Conservation (phyloP, 2,113 vertebrate genomes). For the Sinocyclocheilus rhinocerous region DNA sequence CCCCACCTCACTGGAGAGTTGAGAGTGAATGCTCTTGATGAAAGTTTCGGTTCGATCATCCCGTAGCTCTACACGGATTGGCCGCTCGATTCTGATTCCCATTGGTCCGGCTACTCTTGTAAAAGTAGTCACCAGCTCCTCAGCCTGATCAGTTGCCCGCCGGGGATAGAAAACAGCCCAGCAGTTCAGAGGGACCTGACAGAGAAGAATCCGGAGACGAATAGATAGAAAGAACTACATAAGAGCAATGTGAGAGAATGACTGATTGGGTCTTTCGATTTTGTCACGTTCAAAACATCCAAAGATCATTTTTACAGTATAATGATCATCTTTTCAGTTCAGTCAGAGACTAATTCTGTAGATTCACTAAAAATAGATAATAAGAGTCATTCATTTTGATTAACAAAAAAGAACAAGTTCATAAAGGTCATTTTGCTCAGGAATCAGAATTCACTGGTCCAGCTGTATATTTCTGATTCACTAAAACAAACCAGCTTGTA, state of each 20-base stretch:
- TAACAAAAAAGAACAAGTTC: too few species aligned
- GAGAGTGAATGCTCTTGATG: conserved; percentile 78
- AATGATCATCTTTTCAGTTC: neutral
- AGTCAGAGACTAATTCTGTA: too few species aligned
- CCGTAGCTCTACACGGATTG: conserved; percentile 78
- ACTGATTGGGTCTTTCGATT: neutral
- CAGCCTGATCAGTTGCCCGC: conserved; percentile 75
- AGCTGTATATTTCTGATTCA: too few species aligned
- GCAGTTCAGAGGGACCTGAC: conserved; percentile 81
- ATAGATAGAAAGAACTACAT: neutral
- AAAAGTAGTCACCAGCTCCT: conserved; percentile 79
- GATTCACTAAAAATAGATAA: too few species aligned
- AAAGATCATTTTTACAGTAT: neutral
- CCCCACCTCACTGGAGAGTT: conserved; percentile 80
- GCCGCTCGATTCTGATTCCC: conserved; percentile 77
- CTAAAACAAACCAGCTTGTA: too few species aligned
- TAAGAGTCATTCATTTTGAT: too few species aligned
- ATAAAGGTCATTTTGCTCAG: too few species aligned
- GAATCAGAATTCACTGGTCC: too few species aligned
- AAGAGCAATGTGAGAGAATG: neutral
- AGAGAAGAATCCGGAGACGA: neutral
- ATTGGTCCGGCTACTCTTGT: conserved; percentile 79
- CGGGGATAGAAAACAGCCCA: conserved; percentile 90
- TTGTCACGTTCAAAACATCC: too few species aligned
- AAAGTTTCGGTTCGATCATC: conserved; percentile 89